Percentiles rank a stretch among this genome's conserved stretches.
Evolutionary conservation across 2,888 invertebrate genomes (phyloP).

Genomic region (Ophion costatus): DNA sequence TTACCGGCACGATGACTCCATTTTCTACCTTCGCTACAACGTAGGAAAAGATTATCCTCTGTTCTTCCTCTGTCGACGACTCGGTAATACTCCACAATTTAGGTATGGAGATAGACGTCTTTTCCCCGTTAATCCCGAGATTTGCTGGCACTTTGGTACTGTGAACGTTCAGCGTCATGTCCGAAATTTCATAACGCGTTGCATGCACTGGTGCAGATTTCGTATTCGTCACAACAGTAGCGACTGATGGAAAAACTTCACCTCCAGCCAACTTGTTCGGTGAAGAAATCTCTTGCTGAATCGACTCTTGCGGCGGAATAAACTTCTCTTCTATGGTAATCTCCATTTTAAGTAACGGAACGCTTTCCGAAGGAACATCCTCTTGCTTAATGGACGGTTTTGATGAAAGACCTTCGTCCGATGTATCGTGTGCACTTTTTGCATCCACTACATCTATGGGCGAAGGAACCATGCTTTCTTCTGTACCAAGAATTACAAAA

Average conservation of each 20-base stretch:
- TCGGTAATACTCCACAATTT: neutral
- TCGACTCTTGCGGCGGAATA: neutral
- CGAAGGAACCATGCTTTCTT: too few relatives aligned
- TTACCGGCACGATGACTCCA: neutral
- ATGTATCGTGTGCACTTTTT: neutral
- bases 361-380: neutral
- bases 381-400: neutral
- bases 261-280: neutral
- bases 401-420: neutral
- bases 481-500: too few relatives aligned
- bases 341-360: neutral
- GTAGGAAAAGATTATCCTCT: slow-evolving; percentile 23
- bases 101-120: neutral
- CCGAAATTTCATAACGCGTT: neutral
- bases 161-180: neutral
- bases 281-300: neutral
- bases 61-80: neutral
- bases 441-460: neutral
- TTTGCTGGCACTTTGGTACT: neutral
- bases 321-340: neutral
- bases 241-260: neutral
- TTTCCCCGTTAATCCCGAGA: neutral
- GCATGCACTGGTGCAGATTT: neutral
- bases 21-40: neutral
- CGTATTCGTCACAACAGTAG: neutral